Conservation (phyloP, 2,797 vertebrate genomes). For the Antrozous pallidus region DNA sequence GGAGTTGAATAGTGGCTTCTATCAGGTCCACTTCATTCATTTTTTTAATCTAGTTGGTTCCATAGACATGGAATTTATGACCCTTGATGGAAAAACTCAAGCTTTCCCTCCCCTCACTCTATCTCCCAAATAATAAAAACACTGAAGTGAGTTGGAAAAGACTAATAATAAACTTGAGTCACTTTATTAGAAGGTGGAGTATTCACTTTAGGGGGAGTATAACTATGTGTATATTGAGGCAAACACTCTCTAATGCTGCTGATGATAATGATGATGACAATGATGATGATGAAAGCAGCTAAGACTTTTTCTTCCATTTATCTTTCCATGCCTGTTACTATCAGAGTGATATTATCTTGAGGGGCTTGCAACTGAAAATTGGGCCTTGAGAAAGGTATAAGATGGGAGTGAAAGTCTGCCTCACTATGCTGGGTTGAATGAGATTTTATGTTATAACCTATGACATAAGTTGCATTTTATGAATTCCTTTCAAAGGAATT, state of each 20-base stretch:
- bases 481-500: slow-evolving; percentile 23
- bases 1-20: neutral
- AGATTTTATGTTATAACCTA: neutral
- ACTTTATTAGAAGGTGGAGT: neutral
- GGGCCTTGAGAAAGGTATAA: neutral
- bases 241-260: neutral
- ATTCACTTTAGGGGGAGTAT: neutral
- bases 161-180: neutral
- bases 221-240: neutral
- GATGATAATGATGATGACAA: neutral
- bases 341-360: neutral
- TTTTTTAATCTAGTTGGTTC: neutral
- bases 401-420: neutral
- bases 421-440: neutral
- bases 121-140: neutral
- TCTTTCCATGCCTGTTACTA: neutral
- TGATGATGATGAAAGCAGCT: neutral
- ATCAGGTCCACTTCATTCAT: neutral
- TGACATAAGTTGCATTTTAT: neutral
- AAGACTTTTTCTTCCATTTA: neutral
- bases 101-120: neutral
- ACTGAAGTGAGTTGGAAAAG: neutral
- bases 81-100: neutral
- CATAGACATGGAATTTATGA: neutral
- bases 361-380: neutral